phyloP scores from a whole-genome alignment of 1,140 invertebrate species.

The Tigriopus japonicus region DNA sequence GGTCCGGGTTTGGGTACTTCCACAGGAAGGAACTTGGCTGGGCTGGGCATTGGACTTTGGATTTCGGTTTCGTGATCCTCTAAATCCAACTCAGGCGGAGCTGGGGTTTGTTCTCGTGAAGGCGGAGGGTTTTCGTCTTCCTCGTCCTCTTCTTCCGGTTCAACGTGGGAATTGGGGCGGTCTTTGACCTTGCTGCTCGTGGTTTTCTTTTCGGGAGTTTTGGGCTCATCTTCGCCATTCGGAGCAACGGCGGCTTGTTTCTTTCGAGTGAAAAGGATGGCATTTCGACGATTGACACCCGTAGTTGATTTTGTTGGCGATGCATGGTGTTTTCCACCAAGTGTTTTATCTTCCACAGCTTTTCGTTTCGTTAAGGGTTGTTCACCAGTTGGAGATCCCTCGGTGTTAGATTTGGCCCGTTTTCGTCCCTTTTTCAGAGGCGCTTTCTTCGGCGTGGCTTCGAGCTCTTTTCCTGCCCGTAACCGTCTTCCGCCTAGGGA shows the following conservation, averaged over 20 bases:
- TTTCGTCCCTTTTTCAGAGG: background rate
- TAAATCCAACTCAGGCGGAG: background rate
- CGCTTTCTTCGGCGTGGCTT: background rate
- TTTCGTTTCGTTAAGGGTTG: background rate
- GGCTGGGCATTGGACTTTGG: background rate
- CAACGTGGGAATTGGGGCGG: background rate
- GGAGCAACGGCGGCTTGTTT: constrained; percentile 36
- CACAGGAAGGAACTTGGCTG: background rate
- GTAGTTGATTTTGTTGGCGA: constrained; percentile 23
- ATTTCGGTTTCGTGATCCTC: background rate
- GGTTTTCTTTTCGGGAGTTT: background rate
- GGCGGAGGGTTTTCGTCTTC: background rate
- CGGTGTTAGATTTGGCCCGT: background rate
- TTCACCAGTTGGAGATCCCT: constrained; percentile 13
- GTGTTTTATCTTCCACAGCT: background rate
- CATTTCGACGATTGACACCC: constrained; percentile 57
- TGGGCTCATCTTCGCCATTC: background rate
- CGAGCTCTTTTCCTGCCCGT: constrained; percentile 12
- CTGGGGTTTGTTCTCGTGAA: no score
- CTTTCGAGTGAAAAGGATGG: constrained; percentile 51
- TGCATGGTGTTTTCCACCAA: background rate
- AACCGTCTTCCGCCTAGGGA: background rate
- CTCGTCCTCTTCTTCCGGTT: background rate
- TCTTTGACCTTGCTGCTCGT: background rate
- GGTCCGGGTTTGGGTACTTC: background rate